These are phyloP conservation scores for Scarus forsteni DNA, from an alignment of 2,797 vertebrate species.

Conservation along the genomic window DNA sequence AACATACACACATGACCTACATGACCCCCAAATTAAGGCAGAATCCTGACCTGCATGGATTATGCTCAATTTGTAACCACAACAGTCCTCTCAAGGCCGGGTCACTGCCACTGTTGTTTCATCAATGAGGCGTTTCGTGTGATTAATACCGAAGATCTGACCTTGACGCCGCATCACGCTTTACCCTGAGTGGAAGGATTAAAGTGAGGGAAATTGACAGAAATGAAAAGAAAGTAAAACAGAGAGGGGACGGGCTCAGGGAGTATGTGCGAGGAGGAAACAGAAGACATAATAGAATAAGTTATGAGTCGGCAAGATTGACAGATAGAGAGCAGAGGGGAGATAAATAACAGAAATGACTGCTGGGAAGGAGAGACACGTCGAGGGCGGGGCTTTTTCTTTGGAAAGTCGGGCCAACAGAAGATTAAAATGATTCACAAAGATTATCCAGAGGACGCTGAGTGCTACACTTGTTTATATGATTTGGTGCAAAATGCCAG, in stretches of 20 bases:
- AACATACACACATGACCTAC: background rate
- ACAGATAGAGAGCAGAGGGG: constrained; percentile 44
- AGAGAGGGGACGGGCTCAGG: background rate
- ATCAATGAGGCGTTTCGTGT: constrained; percentile 7
- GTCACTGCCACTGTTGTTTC: constrained; percentile 11
- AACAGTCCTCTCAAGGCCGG: constrained; percentile 18
- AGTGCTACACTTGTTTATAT: too few relatives aligned
- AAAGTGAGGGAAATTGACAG: constrained; percentile 36
- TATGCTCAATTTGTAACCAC: background rate
- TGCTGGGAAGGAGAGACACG: constrained; percentile 43
- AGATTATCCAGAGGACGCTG: constrained; percentile 28
- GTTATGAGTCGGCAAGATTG: constrained; percentile 62
- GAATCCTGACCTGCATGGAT: constrained; percentile 1
- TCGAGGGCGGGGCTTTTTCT: constrained; percentile 36
- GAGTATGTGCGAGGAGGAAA: constrained; percentile 20
- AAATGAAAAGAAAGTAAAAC: constrained; percentile 37
- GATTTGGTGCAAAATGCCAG: too few relatives aligned
- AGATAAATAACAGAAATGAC: constrained; percentile 49
- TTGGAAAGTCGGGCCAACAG: constrained; percentile 8
- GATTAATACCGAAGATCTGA: constrained; percentile 44
- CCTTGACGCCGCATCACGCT: constrained; percentile 34
- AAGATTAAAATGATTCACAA: constrained; percentile 49
- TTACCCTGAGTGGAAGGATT: constrained; percentile 33
- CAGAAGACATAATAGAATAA: constrained; percentile 57
- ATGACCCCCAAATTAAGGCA: background rate